Percentiles rank a stretch among this genome's conserved stretches.
phyloP scores from a whole-genome alignment of 2,797 vertebrate species.

The Diglossa cyanea region DNA sequence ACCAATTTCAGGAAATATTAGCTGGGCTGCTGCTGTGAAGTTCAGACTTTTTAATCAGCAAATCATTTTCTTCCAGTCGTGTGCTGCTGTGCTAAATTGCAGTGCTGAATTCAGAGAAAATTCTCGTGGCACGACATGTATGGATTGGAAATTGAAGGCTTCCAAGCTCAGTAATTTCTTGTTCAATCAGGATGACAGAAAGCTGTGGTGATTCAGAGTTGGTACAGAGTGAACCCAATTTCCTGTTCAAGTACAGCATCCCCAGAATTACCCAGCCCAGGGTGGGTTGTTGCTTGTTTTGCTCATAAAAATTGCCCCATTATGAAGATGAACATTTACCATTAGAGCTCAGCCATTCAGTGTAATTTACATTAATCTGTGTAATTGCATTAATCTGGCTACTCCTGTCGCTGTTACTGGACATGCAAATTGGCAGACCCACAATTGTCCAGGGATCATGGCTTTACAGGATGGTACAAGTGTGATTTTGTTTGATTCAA shows the following conservation, averaged over 20 bases:
- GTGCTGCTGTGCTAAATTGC: not conserved
- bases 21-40: not conserved
- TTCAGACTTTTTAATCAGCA: slow-evolving; percentile 2
- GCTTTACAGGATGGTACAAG: not conserved
- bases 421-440: not conserved
- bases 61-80: not conserved
- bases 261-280: not conserved
- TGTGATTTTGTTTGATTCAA: not conserved
- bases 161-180: not conserved
- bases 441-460: not conserved
- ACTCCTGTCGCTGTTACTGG: not conserved
- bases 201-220: not conserved
- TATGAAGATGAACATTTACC: not conserved
- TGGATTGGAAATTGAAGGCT: not conserved
- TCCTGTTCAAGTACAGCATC: not conserved
- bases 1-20: not conserved
- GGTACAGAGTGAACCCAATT: not conserved
- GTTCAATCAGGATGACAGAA: not conserved
- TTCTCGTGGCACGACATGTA: not conserved
- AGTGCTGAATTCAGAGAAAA: not conserved
- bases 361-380: not conserved
- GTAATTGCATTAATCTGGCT: not conserved
- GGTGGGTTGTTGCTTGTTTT: not conserved
- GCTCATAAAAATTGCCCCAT: not conserved
- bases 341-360: not conserved